Evolutionary conservation across 2,888 invertebrate genomes (phyloP).

Genomic region (Subacronicta megacephala): DNA sequence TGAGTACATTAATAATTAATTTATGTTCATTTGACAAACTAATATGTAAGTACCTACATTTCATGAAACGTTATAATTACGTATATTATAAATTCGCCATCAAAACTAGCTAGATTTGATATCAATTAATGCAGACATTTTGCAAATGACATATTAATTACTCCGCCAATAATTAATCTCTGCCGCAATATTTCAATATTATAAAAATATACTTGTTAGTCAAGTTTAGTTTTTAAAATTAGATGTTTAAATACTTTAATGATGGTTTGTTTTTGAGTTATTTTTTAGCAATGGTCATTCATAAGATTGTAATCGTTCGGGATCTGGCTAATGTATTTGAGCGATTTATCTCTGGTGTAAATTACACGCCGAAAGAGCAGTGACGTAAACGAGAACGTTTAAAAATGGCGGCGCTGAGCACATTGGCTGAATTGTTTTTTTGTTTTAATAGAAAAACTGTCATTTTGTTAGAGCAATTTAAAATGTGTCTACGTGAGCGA

Average conservation of each 20-base stretch:
- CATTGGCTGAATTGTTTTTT: conserved; percentile 7
- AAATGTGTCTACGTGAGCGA: too few species aligned
- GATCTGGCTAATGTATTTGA: conserved; percentile 42
- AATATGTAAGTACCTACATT: too few species aligned
- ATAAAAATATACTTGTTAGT: background rate
- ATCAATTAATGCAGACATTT: conserved; percentile 7
- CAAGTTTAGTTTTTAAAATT: background rate
- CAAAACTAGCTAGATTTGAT: conserved; percentile 4
- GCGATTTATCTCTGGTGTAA: conserved; percentile 43
- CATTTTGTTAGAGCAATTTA: too few species aligned
- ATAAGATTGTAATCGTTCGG: conserved; percentile 31
- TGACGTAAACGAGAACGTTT: conserved; percentile 26
- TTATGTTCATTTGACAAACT: background rate
- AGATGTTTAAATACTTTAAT: too few species aligned
- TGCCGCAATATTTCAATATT: conserved; percentile 2
- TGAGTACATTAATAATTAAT: background rate
- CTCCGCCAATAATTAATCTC: conserved; percentile 13
- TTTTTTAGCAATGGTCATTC: conserved; percentile 30
- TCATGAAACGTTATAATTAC: background rate
- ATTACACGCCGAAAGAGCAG: conserved; percentile 24
- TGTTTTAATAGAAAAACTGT: too few species aligned
- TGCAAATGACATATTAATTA: conserved; percentile 40
- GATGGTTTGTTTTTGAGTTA: too few species aligned
- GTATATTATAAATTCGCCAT: background rate
- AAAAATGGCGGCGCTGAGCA: conserved; percentile 12